Conservation (phyloP, 2,888 invertebrate species). For the Lycia hirtaria region DNA sequence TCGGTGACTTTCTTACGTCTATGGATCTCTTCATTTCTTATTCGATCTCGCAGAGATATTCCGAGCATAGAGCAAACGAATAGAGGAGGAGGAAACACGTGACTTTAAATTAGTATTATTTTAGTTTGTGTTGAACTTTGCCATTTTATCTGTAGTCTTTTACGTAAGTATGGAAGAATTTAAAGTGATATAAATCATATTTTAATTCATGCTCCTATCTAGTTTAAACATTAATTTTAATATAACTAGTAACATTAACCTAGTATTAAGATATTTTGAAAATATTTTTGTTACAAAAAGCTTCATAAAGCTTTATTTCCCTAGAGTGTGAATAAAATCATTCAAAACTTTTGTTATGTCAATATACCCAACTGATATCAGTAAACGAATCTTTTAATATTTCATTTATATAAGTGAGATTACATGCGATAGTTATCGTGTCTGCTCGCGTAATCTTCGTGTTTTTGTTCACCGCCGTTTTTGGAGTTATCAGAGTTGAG, state of each 20-base stretch:
- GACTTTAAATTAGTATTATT: neutral
- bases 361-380: neutral
- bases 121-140: neutral
- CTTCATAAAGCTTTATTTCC: neutral
- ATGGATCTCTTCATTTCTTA: too few species aligned
- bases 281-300: neutral
- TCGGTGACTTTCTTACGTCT: too few species aligned
- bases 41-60: too few species aligned
- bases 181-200: too few species aligned
- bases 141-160: neutral
- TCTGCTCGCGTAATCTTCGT: conserved; percentile 40
- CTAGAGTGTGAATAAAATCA: neutral
- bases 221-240: too few species aligned
- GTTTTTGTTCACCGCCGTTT: conserved; percentile 47
- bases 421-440: conserved; percentile 24
- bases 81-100: neutral
- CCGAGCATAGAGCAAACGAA: too few species aligned
- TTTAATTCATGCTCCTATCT: too few species aligned
- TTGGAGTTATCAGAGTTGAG: conserved; percentile 47
- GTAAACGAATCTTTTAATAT: conserved; percentile 9
- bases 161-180: neutral
- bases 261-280: too few species aligned
- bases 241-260: too few species aligned
- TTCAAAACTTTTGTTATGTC: neutral
- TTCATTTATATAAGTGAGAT: conserved; percentile 25